Base-by-base conservation (phyloP, 2,113 vertebrate genomes). In the Gambusia affinis region DNA sequence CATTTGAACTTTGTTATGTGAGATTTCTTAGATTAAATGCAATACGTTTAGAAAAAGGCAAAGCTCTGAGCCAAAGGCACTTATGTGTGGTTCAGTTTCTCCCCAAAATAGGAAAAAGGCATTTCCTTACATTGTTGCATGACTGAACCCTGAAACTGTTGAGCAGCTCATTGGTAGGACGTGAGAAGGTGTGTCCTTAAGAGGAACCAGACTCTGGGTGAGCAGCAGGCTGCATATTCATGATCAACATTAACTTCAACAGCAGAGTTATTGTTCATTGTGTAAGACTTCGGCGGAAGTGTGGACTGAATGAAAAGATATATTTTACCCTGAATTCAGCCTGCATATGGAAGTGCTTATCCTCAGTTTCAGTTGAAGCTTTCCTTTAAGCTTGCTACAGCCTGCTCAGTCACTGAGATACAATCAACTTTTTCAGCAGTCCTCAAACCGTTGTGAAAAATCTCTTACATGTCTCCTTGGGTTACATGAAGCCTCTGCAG, bases 341-440 rank as follows among this genome's bases (percentile, higher is more conserved):
- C 87, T 89, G 84, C 92, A 94, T 93, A 94, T 93, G 93, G 93
- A 93, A 94, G 84, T 89, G 89, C 91, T 94, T 94, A 93, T 79
- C 87, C 81, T 17, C 85, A 82, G 85, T 77, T 82, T 82, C 87
- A 84, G 71, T 86, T 83, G 88, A 87, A 91, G 91, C 85, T 88
- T 89, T 80, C 74, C 85, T 76, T 82, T 87, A 89, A 93, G 87
- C 76, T 79, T 79, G 78, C 89, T 88, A 87, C 90, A 91, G 79
- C 75, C 82, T n/a, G 39, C 92, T 79, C 83, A 75, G 90, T 86
- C 91, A 93, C 78, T 85, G 75, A 88, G 86, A 89, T 89, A 85
- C 82, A 91, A 93, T 89, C 92, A 81, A 92, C 85, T 8, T 57
- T 85, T 92, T 93, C 88, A 86, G 88, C 88, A 89, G 88, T 87